Base-by-base conservation (phyloP, 2,797 vertebrate genomes). In the Channa striata region DNA sequence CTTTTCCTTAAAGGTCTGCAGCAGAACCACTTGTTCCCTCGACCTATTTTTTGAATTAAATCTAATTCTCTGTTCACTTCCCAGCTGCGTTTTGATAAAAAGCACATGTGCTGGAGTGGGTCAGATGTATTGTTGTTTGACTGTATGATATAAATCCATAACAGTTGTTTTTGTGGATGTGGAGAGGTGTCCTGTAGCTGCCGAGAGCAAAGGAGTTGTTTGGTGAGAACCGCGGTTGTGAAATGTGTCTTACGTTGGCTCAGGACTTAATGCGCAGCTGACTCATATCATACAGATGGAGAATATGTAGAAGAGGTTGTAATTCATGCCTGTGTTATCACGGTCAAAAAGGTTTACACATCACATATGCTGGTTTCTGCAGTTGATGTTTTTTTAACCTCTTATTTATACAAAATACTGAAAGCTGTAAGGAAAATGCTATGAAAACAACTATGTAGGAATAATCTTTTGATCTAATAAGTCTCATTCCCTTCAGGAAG, bases 31-130 rank as follows among this genome's bases (percentile, higher is more conserved):
- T 81, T 71, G 59, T 73, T 80, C 63, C 6, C 25, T 60, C 44
- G 23, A 80, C 74, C 63, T 63, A 61, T 62, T 83, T 89, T 57
- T 75, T 58, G 40, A 49, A 37, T 59, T 60, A 63, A 79, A 85
- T 87, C 77, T 65, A 77, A 83, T 82, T 77, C 78, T 74, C 65
- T 10, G 49, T 59, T 66, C 19, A 9, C 75, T 43, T 80, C 66
- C 79, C 81, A 77, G 85, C 82, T 83, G 89, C 4, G 56, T 63
- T 76, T 58, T 81, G 72, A 91, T 89, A 78, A 83, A 64, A 89
- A 89, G 78, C 90, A 88, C 82, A 87, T 90, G 88, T 87, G 78
- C 77, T 84, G 84, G 70, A 79, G 37, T 0, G 44, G 49, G 53
- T 19, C 2, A 3, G 64, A 49, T 23, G 1, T 82, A 63, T 81